These are phyloP conservation scores for Heliconius hermathena DNA, from an alignment of 1,140 invertebrate species.

Conservation along the genomic window DNA sequence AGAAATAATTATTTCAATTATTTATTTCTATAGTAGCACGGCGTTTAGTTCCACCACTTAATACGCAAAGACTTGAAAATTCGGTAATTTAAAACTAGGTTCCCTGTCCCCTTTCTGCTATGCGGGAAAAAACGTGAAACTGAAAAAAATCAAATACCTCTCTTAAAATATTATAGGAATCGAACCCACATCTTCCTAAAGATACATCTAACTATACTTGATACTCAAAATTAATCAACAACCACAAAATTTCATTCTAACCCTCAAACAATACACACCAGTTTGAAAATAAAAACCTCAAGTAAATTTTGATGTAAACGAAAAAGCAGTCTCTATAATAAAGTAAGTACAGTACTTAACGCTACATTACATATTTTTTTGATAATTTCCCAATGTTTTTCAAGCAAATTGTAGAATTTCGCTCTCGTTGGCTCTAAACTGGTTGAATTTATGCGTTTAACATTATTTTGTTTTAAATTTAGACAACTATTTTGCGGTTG, in stretches of 20 bases:
- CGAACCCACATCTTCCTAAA: no score
- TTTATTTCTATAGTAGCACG: no score
- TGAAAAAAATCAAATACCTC: no score
- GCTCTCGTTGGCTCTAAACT: constrained; percentile 21
- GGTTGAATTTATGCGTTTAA: constrained; percentile 23
- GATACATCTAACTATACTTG: no score
- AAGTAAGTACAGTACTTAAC: not conserved
- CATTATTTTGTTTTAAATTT: constrained; percentile 24
- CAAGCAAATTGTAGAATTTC: not conserved
- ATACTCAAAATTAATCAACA: no score
- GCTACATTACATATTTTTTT: not conserved
- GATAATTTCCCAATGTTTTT: constrained; percentile 6
- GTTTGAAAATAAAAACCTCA: not conserved
- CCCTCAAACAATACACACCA: not conserved
- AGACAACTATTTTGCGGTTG: constrained; percentile 19
- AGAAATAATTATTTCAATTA: no score
- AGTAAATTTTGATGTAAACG: not conserved
- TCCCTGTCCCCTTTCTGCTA: no score
- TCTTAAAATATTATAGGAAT: no score
- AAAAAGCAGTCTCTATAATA: not conserved
- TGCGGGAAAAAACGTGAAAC: no score
- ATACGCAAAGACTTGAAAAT: no score
- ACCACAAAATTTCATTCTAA: not conserved
- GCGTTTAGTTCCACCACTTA: no score
- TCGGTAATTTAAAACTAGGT: no score